Base-by-base conservation (phyloP, 2,888 invertebrate genomes). In the Gymnocheta viridis region DNA sequence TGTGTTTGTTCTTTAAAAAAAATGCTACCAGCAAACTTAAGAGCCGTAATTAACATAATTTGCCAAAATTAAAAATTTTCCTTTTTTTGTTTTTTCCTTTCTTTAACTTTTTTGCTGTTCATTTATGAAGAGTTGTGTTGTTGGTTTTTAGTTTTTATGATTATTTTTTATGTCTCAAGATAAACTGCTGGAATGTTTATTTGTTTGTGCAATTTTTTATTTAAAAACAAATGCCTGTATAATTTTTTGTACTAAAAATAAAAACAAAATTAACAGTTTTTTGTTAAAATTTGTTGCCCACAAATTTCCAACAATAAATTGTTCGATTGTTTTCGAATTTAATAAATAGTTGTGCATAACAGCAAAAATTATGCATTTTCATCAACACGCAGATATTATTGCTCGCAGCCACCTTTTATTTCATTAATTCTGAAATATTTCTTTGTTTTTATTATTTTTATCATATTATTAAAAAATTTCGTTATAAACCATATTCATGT, bases 381-480 rank as follows among this genome's bases (percentile, higher is more conserved):
- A 90, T 91, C 91, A 92, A 91, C 92, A 91, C 92, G 89, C 91
- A 91, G 90, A 91, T 91, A 91, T 91, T 91, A 91, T 91, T 91
- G 91, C 91, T 91, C 91, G 91, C 91, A 92, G 89, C 91, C 91
- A 91, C 88, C 87, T 85, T 82, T 79, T 82, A 58, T 78, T 86
- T 72, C 76, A 66, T 62, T 38, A 56, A 70, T 44, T 19, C 7
- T 41, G 41, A 69, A 82, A 77, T 66, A 72, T 49, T 54, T 51
- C 9, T 12, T 32, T 14, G 17, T 44, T 54, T 69, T 47, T 6
- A 32, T 38, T 19, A 32, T 49, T 69, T 51, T 29, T 41, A 38
- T 35, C 73, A 19, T 54, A 58, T 67, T 64, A 66, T 66, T 49
- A 6, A 24, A 44, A 54, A 64, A 62, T 44, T 58, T 70, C 44